Conservation (phyloP, 1,140 invertebrate species). For the Drosophila equinoxialis region DNA sequence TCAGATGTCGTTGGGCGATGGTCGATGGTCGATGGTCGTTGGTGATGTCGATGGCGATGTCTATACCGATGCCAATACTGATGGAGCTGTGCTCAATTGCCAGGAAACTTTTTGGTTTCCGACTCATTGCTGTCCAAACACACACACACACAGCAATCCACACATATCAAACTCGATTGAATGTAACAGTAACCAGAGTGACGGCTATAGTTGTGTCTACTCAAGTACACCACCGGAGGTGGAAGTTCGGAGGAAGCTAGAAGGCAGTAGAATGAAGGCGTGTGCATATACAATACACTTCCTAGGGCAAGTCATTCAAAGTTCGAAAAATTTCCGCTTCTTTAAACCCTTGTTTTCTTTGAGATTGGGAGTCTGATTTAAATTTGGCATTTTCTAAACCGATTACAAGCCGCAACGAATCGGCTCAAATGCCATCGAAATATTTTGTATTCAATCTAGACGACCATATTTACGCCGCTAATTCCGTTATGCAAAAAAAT, state of each 20-base stretch:
- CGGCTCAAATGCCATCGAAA: not conserved
- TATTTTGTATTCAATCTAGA: conserved; percentile 34
- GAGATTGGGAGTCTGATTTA: not conserved
- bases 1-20: conserved; percentile 14
- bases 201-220: conserved; percentile 16
- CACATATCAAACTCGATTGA: conserved; percentile 51
- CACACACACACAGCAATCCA: not conserved
- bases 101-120: conserved; percentile 61
- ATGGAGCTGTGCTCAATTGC: conserved; percentile 63
- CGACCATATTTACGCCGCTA: conserved; percentile 30
- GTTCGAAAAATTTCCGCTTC: conserved; percentile 48
- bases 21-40: conserved; percentile 19
- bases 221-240: conserved; percentile 28
- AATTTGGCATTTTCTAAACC: not conserved
- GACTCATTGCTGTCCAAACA: conserved; percentile 60
- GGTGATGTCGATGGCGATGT: conserved; percentile 10
- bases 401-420: conserved; percentile 2
- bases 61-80: conserved; percentile 24
- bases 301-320: conserved; percentile 27
- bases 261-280: not conserved
- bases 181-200: conserved; percentile 44
- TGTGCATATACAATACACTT: conserved; percentile 28
- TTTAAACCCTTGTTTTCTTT: conserved; percentile 31
- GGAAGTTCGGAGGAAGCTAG: conserved; percentile 16
- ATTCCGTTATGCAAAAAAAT: conserved; percentile 53